Conservation (phyloP, 2,797 vertebrate genomes). For the Discoglossus pictus region DNA sequence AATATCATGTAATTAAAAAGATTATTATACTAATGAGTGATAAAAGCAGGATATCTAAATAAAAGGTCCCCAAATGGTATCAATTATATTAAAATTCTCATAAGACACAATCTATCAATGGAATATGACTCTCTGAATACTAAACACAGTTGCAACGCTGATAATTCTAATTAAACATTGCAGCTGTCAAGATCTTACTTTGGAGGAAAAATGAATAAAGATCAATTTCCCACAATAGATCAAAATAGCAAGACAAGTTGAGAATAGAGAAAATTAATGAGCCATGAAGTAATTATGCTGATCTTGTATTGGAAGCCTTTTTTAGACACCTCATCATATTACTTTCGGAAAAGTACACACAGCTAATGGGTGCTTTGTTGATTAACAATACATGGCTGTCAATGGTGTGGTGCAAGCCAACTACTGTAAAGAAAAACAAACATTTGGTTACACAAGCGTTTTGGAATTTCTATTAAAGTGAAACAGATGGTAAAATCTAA, state of each 20-base stretch:
- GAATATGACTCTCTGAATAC: constrained; percentile 18
- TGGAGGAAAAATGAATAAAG: constrained; percentile 35
- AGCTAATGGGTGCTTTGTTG: too few species aligned
- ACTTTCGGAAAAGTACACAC: too few species aligned
- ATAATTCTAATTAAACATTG: constrained; percentile 44
- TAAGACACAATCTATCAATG: constrained; percentile 28
- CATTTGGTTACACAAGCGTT: too few species aligned
- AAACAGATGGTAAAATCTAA: too few species aligned
- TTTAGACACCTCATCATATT: constrained; percentile 38
- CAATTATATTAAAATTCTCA: constrained; percentile 24
- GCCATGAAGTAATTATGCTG: constrained; percentile 40
- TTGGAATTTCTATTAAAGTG: background rate
- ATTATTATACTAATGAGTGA: constrained; percentile 44
- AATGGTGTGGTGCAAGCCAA: too few species aligned
- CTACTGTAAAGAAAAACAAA: too few species aligned
- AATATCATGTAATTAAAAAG: constrained; percentile 39
- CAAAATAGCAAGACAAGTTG: constrained; percentile 39
- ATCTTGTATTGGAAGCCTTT: constrained; percentile 31
- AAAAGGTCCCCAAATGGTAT: constrained; percentile 44
- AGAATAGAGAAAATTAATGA: constrained; percentile 42
- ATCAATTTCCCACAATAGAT: constrained; percentile 39
- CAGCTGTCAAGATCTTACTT: constrained; percentile 35
- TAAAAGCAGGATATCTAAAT: too few species aligned
- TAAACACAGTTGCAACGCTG: constrained; percentile 17
- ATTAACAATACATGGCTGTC: too few species aligned